phyloP scores from a whole-genome alignment of 2,797 vertebrate species.

The Anguilla megastoma region DNA sequence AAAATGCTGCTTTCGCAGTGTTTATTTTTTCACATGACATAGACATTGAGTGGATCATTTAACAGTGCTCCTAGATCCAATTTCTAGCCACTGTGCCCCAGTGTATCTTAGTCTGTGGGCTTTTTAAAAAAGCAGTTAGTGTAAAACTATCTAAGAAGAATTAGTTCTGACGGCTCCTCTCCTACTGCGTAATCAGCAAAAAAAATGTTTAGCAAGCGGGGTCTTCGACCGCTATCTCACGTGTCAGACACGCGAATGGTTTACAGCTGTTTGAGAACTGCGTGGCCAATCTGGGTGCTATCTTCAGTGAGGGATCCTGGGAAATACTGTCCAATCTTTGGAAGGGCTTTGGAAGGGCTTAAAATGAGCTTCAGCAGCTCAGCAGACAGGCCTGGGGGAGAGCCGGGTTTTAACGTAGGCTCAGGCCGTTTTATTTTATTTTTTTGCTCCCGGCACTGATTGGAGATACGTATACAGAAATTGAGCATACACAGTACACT shows the following conservation, averaged over 20 bases:
- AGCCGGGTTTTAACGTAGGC: not conserved
- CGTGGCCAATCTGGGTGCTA: not conserved
- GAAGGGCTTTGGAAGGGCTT: not conserved
- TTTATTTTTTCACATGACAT: not conserved
- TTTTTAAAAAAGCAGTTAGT: not conserved
- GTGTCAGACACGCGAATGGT: not conserved
- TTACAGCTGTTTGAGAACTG: constrained; percentile 2
- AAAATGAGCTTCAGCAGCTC: not conserved
- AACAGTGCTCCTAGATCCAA: not conserved
- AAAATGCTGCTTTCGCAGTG: not conserved
- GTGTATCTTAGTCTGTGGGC: not conserved
- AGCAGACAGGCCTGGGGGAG: not conserved
- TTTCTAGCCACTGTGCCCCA: not conserved
- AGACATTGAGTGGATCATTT: not conserved
- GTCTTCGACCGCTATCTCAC: not conserved
- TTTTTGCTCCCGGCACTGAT: not conserved
- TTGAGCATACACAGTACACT: not conserved
- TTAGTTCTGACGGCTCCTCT: not conserved
- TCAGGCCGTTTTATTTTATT: not conserved
- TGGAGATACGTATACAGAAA: not conserved
- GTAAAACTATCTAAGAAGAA: not conserved
- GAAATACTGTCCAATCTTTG: not conserved
- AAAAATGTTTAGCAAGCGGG: not conserved
- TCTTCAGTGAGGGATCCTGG: not conserved
- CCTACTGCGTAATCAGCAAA: not conserved